Percentiles rank a stretch among this genome's conserved stretches.
Evolutionary conservation across 2,888 invertebrate genomes (phyloP).

Genomic region (Drosophila histrio): DNA sequence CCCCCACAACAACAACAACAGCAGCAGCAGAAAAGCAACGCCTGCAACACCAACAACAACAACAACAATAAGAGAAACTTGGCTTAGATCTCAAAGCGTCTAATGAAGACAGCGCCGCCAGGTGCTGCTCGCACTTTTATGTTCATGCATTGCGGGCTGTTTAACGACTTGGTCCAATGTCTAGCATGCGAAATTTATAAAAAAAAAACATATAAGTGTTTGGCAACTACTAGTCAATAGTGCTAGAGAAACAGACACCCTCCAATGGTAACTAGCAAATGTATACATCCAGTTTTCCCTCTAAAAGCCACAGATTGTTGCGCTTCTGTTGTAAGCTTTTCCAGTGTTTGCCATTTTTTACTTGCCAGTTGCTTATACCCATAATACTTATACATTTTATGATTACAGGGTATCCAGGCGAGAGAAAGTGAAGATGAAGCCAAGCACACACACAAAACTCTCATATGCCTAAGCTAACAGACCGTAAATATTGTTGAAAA

Average conservation of each 20-base stretch:
- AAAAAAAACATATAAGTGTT: constrained; percentile 20
- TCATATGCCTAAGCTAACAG: constrained; percentile 72
- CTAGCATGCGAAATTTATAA: constrained; percentile 59
- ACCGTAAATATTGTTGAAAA: constrained; percentile 76
- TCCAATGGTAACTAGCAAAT: neutral
- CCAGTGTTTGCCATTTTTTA: neutral
- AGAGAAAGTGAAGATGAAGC: constrained; percentile 15
- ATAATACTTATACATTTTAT: neutral
- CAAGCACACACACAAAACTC: constrained; percentile 9
- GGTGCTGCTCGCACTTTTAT: constrained; percentile 72
- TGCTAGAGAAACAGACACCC: neutral
- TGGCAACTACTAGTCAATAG: neutral
- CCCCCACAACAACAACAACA: neutral
- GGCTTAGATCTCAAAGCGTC: constrained; percentile 46
- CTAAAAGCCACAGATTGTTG: too few species aligned
- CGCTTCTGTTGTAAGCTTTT: too few species aligned
- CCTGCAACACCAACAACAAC: constrained; percentile 3
- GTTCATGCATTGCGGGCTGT: constrained; percentile 66
- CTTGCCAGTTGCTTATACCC: neutral
- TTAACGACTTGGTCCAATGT: constrained; percentile 69
- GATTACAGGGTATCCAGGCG: constrained; percentile 6
- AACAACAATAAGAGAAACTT: constrained; percentile 16
- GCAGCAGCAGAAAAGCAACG: neutral
- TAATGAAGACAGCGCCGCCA: constrained; percentile 73
- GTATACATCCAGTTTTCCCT: too few species aligned